Base-by-base conservation (phyloP, 37 sponge, comb jelly and placozoan genomes). In the Amphimedon queenslandica region DNA sequence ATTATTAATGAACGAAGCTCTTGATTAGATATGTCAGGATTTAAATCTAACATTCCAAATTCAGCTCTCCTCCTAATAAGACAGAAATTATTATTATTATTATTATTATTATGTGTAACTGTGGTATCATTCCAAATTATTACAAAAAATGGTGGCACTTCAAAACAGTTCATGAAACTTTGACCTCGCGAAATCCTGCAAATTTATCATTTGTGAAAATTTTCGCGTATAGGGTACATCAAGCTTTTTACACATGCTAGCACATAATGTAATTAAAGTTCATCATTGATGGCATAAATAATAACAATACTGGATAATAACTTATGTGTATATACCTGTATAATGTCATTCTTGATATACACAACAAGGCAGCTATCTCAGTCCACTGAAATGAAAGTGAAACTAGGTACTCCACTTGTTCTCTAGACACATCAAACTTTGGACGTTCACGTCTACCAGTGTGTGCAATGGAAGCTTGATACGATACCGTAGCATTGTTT, bases 361-460 rank as follows among this genome's bases (percentile, higher is more conserved):
- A 64, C 3, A 75, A 47, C 16, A 75, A 41, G 25, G 64, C 32
- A 75, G 75, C 75, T 25, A 75, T 61, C 63, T 75, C 64, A 37
- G 61, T 75, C 65, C 75, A 75, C 29, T 42, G 32, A 41, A 75
- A 75, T 24, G 37, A 30, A 35, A 75, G 61, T 60, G 75, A 75
- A 16, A 28, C 16, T 21, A 75, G 75, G 37, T 75, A 75, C 31
- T 75, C 37, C 4, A 75, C 23, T 36, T 75, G 75, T 16, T 75
- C 75, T 75, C 63, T 75, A 32, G 65, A 64, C 23, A 73, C 35
- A 28, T 75, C 64, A 57, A 75, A 75, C 21, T 36, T 25, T 18
- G 75, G 75, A 25, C 75, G 28, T 21, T 65, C 75, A 61, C 27
- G n/a, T 11, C 53, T 3, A 6, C 43, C 51, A 40, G 53, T 16